Evolutionary conservation across 2,888 invertebrate species (phyloP).

Genomic region (Alcis repandata): DNA sequence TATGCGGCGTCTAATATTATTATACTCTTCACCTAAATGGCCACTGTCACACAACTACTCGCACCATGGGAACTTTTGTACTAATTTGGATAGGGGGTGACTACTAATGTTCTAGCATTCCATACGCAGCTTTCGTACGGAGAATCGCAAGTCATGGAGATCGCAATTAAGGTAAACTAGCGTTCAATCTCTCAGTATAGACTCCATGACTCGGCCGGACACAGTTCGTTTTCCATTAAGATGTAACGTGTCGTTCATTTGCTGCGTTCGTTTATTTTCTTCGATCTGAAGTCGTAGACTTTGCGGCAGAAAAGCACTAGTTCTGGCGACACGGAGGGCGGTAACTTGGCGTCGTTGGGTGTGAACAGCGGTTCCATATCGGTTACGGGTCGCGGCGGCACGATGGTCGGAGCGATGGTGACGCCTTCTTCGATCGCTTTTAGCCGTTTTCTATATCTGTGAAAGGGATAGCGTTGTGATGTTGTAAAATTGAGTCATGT

Average conservation of each 20-base stretch:
- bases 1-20: slow-evolving; percentile 67
- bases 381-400: slow-evolving; percentile 89
- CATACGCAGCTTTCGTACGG: slow-evolving; percentile 34
- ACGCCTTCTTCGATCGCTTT: slow-evolving; percentile 93
- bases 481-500: not conserved
- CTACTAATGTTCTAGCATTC: slow-evolving; percentile 56
- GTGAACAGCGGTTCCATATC: slow-evolving; percentile 81
- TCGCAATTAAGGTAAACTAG: slow-evolving; percentile 63
- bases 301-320: slow-evolving; percentile 97
- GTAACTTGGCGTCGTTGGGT: slow-evolving; percentile 88
- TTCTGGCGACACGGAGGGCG: slow-evolving; percentile 89
- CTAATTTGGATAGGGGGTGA: slow-evolving; percentile 70
- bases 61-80: slow-evolving; percentile 78
- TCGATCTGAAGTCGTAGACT: slow-evolving; percentile 97
- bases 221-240: slow-evolving; percentile 35
- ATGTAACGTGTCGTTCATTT: slow-evolving; percentile 65
- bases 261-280: slow-evolving; percentile 87
- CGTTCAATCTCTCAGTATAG: slow-evolving; percentile 47
- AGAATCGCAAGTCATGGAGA: slow-evolving; percentile 41
- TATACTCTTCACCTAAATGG: slow-evolving; percentile 65
- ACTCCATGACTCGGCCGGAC: slow-evolving; percentile 44
- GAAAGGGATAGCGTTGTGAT: slow-evolving; percentile 39
- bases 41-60: slow-evolving; percentile 63
- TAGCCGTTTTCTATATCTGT: slow-evolving; percentile 94
- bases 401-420: slow-evolving; percentile 89